phyloP scores from a whole-genome alignment of 2,888 invertebrate genomes.

The Acrobeloides nanus region DNA sequence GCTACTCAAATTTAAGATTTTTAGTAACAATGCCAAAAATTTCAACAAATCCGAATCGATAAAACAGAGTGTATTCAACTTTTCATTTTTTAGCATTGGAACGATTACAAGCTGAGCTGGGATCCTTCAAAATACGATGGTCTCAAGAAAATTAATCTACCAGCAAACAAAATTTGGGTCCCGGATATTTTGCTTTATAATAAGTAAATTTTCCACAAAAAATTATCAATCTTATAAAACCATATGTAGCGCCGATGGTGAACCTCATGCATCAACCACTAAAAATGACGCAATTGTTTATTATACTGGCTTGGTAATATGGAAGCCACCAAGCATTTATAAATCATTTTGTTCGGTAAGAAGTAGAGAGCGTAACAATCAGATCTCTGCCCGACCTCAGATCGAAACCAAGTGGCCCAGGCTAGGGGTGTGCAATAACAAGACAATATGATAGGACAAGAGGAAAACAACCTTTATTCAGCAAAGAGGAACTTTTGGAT shows the following conservation, averaged over 20 bases:
- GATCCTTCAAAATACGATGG: conserved; percentile 89
- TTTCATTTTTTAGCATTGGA: too few species aligned
- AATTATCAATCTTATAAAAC: background rate
- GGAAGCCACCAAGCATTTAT: conserved; percentile 52
- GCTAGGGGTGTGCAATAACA: too few species aligned
- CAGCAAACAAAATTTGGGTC: conserved; percentile 75
- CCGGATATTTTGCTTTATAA: conserved; percentile 15
- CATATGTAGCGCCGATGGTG: conserved; percentile 60
- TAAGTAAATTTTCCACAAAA: conserved; percentile 17
- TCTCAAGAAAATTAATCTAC: conserved; percentile 87
- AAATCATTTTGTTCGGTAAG: conserved; percentile 42
- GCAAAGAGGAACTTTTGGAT: too few species aligned
- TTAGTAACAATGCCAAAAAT: too few species aligned
- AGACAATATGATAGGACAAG: too few species aligned
- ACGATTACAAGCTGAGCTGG: conserved; percentile 85
- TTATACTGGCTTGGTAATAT: conserved; percentile 45
- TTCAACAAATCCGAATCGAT: too few species aligned
- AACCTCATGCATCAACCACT: conserved; percentile 50
- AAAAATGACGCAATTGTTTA: conserved; percentile 50
- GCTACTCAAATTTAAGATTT: too few species aligned
- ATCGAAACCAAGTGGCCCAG: too few species aligned
- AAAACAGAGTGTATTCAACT: too few species aligned
- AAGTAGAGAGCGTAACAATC: too few species aligned
- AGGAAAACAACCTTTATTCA: too few species aligned
- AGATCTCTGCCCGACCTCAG: too few species aligned